phyloP scores from a whole-genome alignment of 2,113 vertebrate species.

The Syngnathoides biaculeatus region DNA sequence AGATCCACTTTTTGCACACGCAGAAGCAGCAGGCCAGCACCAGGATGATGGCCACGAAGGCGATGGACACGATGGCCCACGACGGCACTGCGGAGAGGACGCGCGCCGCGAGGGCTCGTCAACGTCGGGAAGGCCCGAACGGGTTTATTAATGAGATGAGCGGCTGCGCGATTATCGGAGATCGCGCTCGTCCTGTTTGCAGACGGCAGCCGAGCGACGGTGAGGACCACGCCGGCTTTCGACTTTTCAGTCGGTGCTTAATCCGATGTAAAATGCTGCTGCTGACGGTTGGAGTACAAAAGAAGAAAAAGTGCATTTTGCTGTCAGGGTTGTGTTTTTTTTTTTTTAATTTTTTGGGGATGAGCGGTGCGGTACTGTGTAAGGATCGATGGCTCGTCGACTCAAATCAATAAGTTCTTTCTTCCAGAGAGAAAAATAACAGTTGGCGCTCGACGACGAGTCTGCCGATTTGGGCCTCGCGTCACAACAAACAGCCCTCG shows the following conservation, averaged over 20 bases:
- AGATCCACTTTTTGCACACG: slow-evolving; percentile 99
- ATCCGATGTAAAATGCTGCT: neutral
- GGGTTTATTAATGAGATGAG: neutral
- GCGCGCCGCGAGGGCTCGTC: no score
- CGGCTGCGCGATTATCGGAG: neutral
- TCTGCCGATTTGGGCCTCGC: slow-evolving; percentile 39
- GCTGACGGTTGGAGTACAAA: neutral
- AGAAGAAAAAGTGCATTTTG: slow-evolving; percentile 1
- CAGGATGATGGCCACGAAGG: slow-evolving; percentile 93
- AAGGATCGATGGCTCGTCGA: slow-evolving; percentile 70
- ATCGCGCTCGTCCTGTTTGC: no score
- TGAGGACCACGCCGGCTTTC: neutral
- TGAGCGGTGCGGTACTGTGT: neutral
- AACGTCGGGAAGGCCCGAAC: neutral
- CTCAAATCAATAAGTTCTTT: slow-evolving; percentile 75
- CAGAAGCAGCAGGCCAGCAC: slow-evolving; percentile 98
- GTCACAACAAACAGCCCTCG: slow-evolving; percentile 1
- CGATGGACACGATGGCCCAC: slow-evolving; percentile 98
- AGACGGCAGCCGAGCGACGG: slow-evolving; percentile 1
- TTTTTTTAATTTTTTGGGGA: neutral
- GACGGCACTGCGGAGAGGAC: slow-evolving; percentile 82
- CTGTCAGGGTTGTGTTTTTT: neutral
- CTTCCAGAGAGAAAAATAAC: slow-evolving; percentile 64
- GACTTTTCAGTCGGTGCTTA: neutral
- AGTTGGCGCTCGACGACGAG: slow-evolving; percentile 66